Evolutionary conservation across 2,113 vertebrate genomes (phyloP).

Genomic region (Nerophis lumbriciformis): DNA sequence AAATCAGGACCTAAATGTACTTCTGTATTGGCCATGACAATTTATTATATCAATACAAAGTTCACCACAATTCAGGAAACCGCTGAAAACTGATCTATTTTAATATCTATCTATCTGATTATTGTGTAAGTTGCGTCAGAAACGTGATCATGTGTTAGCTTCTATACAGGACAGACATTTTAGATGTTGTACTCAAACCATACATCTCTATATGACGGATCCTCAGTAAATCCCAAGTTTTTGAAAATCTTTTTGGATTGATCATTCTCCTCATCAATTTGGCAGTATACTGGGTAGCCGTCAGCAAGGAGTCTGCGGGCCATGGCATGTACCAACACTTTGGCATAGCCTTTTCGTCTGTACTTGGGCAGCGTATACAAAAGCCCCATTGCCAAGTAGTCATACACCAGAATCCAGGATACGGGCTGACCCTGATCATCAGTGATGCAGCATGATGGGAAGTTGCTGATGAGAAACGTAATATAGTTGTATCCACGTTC

Average conservation of each 20-base stretch:
- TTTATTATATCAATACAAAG: no score
- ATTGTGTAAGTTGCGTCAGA: no score
- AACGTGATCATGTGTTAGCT: no score
- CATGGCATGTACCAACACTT: slow-evolving; percentile 50
- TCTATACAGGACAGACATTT: no score
- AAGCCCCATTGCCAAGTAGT: slow-evolving; percentile 49
- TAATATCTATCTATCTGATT: no score
- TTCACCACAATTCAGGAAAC: no score
- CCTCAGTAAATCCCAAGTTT: slow-evolving; percentile 60
- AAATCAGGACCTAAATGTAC: no score
- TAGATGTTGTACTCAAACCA: slow-evolving; percentile 42
- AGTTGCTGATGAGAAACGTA: slow-evolving; percentile 50
- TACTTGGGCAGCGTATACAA: slow-evolving; percentile 61
- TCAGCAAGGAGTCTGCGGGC: slow-evolving; percentile 44
- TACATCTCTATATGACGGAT: slow-evolving; percentile 42
- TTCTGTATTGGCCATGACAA: no score
- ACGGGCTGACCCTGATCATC: slow-evolving; percentile 46
- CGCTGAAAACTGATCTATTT: no score
- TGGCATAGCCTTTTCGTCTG: slow-evolving; percentile 67
- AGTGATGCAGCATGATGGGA: slow-evolving; percentile 60
- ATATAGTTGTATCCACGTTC: slow-evolving; percentile 13
- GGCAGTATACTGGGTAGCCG: slow-evolving; percentile 62
- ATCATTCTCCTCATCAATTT: slow-evolving; percentile 57
- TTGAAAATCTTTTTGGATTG: slow-evolving; percentile 62
- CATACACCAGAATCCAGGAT: slow-evolving; percentile 63